Evolutionary conservation across 2,113 vertebrate genomes (phyloP), one percentile per base, ranked within the genome.

Genomic region (Campylomormyrus tamandua): DNA sequence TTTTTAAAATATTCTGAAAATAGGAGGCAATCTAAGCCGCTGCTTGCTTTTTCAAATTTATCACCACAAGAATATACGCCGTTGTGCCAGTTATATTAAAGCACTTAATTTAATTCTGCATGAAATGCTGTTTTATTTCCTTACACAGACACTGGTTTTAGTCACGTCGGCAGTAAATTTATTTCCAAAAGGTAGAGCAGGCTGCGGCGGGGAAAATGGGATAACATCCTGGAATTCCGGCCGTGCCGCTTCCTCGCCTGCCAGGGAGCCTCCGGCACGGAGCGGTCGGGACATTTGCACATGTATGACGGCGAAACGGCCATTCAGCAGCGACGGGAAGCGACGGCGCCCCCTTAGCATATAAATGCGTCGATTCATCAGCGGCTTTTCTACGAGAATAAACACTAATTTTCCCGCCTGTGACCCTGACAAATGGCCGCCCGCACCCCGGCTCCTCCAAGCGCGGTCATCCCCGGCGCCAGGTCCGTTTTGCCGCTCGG

Each of bases 301-400:
- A 90, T 92, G 89, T 80, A 89, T 86, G 84, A 91, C 90, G 91
- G 85, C 91, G 91, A 92, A 92, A 93, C 92, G 89, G 74, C 89
- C 83, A 88, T 91, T 91, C 31, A 53, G 77, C 89, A 89, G 90
- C 89, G 90, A 90, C 83, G 27, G 56, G 49, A 42, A 53, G 50
- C 84, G 91, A 90, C 88, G 83, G 89, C 77, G 90, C 91, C 93
- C 92, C 87, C 96, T 99, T 99, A 98, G 97, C 97, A 98, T 99
- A 98, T 98, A 98, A 97, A 99, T 99, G 97, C 98, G 97, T 97
- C 97, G 97, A 98, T 99, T 98, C 97, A 98, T 99, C 98, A 98
- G 95, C 87, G 80, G 95, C 94, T 95, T 97, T 97, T 97, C 97
- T 97, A 97, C 95, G 95, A 97, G 97, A 97, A 97, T 97, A 98